Conservation (phyloP, 1,140 invertebrate species). For the Caenorhabditis remanei region DNA sequence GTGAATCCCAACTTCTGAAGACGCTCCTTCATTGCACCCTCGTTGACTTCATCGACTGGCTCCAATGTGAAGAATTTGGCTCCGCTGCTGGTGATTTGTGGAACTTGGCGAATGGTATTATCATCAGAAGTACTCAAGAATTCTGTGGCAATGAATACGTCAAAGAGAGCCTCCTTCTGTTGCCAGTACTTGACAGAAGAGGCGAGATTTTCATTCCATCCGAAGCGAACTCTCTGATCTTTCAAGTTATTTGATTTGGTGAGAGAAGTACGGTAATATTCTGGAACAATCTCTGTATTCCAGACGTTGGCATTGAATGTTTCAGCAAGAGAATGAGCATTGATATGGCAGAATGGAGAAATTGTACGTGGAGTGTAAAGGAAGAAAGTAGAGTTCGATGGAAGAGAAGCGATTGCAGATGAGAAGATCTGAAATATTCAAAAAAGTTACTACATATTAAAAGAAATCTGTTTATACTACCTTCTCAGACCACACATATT, state of each 20-base stretch:
- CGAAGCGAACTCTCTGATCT: slow-evolving; percentile 68
- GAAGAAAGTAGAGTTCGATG: slow-evolving; percentile 54
- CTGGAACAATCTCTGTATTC: slow-evolving; percentile 73
- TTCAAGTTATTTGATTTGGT: slow-evolving; percentile 70
- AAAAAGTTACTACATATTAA: neutral
- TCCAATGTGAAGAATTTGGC: slow-evolving; percentile 65
- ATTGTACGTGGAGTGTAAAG: slow-evolving; percentile 62
- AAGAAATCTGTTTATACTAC: slow-evolving; percentile 24
- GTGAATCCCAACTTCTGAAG: slow-evolving; percentile 44
- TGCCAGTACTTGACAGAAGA: slow-evolving; percentile 69
- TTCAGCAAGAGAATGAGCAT: slow-evolving; percentile 71
- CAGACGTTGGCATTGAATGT: slow-evolving; percentile 70
- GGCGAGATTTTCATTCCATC: slow-evolving; percentile 61
- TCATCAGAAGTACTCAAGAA: slow-evolving; percentile 65
- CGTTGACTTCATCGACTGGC: slow-evolving; percentile 61
- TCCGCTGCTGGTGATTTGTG: slow-evolving; percentile 60
- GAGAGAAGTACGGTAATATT: slow-evolving; percentile 71
- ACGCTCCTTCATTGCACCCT: slow-evolving; percentile 48
- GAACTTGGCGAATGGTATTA: slow-evolving; percentile 21
- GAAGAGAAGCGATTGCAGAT: slow-evolving; percentile 30
- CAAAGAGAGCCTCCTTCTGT: slow-evolving; percentile 67
- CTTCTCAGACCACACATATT: slow-evolving; percentile 68
- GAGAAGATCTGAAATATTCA: slow-evolving; percentile 52
- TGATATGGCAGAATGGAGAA: slow-evolving; percentile 66
- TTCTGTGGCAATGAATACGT: slow-evolving; percentile 71